phyloP scores from a whole-genome alignment of 2,888 invertebrate species.

The Gari tellinella region DNA sequence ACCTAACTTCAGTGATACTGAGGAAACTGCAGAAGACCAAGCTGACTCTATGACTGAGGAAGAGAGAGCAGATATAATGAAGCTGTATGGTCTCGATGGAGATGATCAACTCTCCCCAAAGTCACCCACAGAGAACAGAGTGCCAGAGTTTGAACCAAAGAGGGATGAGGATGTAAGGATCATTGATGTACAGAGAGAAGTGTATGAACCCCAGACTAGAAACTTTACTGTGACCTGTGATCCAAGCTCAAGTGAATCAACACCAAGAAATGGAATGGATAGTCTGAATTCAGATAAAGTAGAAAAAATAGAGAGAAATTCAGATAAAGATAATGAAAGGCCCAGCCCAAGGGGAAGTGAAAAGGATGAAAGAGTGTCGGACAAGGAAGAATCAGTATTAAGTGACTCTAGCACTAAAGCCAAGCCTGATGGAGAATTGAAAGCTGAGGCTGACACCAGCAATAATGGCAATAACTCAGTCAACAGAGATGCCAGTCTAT shows the following conservation, averaged over 20 bases:
- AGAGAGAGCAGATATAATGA: constrained; percentile 42
- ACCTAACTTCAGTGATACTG: background rate
- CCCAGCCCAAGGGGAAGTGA: background rate
- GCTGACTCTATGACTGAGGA: constrained; percentile 35
- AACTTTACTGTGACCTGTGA: constrained; percentile 48
- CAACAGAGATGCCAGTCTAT: background rate
- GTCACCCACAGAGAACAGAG: constrained; percentile 38
- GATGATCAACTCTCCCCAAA: constrained; percentile 41
- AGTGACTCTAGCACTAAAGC: constrained; percentile 2
- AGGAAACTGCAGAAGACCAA: constrained; percentile 4
- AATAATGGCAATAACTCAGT: background rate
- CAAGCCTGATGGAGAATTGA: constrained; percentile 1
- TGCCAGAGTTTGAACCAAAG: constrained; percentile 16
- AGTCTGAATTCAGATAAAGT: background rate
- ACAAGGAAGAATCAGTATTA: background rate
- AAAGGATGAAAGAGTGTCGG: background rate
- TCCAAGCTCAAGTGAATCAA: constrained; percentile 51
- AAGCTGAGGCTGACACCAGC: background rate
- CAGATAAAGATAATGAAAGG: constrained; percentile 4
- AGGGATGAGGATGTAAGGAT: constrained; percentile 5
- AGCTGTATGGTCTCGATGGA: constrained; percentile 48
- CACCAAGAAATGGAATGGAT: constrained; percentile 35
- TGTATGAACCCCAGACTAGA: constrained; percentile 53
- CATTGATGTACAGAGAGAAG: constrained; percentile 55
- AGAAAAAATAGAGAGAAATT: background rate